Base-by-base conservation (phyloP, 2,797 vertebrate genomes). In the Margarornis squamiger region DNA sequence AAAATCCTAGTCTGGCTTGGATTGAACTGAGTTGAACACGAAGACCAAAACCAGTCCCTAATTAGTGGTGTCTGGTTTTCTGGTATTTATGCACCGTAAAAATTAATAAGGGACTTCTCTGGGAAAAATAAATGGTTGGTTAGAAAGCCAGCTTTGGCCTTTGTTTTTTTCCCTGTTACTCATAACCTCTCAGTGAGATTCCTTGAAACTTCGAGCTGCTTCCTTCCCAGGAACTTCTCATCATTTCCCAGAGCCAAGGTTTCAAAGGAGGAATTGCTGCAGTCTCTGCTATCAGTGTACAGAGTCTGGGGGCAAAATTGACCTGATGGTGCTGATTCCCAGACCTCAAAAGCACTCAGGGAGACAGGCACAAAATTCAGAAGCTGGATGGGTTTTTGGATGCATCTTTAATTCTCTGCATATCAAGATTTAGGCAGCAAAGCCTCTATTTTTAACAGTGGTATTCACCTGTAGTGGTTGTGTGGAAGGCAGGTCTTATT, bases 61-160 rank as follows among this genome's bases (percentile, higher is more conserved):
- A 96, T 96, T 93, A 92, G 92, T 26, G 52, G 78, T 93, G 89
- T 93, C 89, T 95, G 91, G 41, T 84, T 95, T 93, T 90, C 96
- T 94, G 75, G 89, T 94, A 92, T 96, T 95, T 94, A 75, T 73
- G 79, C 62, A 48, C 76, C 76, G 86, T 96, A 93, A 97, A 95
- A 96, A 95, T 92, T 95, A 96, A 95, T 96, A 93, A 86, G 87
- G 59, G 62, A 75, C 86, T 96, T 94, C 91, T 88, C 66, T 75
- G 87, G 87, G 93, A n/a, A 95, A 95, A 96, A 97, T 93, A 96
- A 94, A 96, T 63, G 62, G 65, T 92, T 81, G 62, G 58, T 24
- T 91, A 48, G 68, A 94, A 93, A 80, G 85, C 43, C 68, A 86
- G 16, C 32, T 66, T 55, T 75, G 68, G 81, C 78, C 72, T 83